Percentiles rank a stretch among this genome's conserved stretches.
Conservation (phyloP, 2,888 invertebrate genomes). For the Campoletis raptor region DNA sequence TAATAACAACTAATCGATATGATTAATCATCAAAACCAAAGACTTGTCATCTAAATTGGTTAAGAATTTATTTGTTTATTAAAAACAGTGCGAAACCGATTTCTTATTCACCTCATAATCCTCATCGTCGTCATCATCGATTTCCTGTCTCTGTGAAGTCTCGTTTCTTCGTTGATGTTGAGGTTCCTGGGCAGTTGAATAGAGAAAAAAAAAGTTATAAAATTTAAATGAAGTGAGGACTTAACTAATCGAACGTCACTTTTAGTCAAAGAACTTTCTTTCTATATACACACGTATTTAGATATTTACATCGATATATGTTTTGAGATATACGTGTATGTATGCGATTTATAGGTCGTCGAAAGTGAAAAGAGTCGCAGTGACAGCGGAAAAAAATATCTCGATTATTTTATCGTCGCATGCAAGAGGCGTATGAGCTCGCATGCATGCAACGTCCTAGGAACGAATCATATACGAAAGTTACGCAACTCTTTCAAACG, state of each 20-base stretch:
- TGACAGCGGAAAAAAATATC: conserved; percentile 56
- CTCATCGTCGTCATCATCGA: conserved; percentile 72
- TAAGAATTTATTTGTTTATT: not conserved
- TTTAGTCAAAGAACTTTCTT: conserved; percentile 52
- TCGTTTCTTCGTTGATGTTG: conserved; percentile 64
- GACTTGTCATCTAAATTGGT: conserved; percentile 10
- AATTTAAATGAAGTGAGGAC: not conserved
- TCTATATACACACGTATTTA: conserved; percentile 1
- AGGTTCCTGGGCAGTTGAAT: conserved; percentile 47
- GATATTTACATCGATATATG: not conserved
- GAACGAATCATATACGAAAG: conserved; percentile 21
- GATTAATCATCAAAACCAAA: conserved; percentile 27
- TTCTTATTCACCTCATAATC: conserved; percentile 59
- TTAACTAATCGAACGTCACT: conserved; percentile 12
- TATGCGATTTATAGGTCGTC: conserved; percentile 52
- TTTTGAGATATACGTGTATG: not conserved
- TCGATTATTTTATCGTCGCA: conserved; percentile 63
- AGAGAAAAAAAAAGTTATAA: conserved; percentile 22
- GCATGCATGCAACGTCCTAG: conserved; percentile 38
- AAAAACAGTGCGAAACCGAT: conserved; percentile 29
- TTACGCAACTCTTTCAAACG: conserved; percentile 47
- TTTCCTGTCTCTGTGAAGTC: conserved; percentile 72
- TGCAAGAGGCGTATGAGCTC: conserved; percentile 42
- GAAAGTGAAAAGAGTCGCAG: conserved; percentile 54
- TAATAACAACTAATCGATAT: conserved; percentile 2